These are phyloP conservation scores for Hemitrygon akajei DNA, from an alignment of 2,797 vertebrate genomes.

Conservation along the genomic window DNA sequence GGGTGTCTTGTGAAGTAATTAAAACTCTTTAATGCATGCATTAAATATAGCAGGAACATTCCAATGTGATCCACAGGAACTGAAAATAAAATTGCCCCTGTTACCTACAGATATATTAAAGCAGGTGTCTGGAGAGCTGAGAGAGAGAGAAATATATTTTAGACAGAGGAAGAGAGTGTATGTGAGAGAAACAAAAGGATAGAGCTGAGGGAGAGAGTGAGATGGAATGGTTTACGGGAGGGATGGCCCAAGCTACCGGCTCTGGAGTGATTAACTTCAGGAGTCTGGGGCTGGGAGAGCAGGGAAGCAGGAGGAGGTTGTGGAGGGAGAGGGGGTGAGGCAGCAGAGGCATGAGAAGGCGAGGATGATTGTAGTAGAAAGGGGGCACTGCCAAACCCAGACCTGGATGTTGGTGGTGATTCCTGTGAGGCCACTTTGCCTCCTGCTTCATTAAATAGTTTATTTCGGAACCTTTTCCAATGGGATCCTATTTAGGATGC, in stretches of 20 bases:
- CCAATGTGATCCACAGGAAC: neutral
- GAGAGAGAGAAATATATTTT: no score
- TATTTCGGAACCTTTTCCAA: neutral
- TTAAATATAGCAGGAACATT: neutral
- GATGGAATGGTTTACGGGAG: no score
- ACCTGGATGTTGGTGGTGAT: neutral
- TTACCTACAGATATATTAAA: no score
- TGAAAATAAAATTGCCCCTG: no score
- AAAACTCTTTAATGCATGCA: neutral
- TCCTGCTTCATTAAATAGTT: neutral
- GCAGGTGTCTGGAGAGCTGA: no score
- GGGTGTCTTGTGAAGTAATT: neutral
- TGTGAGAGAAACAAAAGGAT: no score
- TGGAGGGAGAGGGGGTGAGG: neutral
- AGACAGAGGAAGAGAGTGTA: no score
- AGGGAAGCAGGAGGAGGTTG: neutral
- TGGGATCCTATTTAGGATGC: neutral
- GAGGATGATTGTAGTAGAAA: neutral
- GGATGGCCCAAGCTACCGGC: no score
- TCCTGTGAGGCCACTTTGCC: neutral
- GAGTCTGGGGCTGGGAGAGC: no score
- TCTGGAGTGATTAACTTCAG: no score
- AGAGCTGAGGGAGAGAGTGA: no score
- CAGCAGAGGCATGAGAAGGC: neutral
- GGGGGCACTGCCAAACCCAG: neutral